Percentiles rank a stretch among this genome's conserved stretches.
Evolutionary conservation across 2,797 vertebrate species (phyloP).

Genomic region (Chanos chanos): DNA sequence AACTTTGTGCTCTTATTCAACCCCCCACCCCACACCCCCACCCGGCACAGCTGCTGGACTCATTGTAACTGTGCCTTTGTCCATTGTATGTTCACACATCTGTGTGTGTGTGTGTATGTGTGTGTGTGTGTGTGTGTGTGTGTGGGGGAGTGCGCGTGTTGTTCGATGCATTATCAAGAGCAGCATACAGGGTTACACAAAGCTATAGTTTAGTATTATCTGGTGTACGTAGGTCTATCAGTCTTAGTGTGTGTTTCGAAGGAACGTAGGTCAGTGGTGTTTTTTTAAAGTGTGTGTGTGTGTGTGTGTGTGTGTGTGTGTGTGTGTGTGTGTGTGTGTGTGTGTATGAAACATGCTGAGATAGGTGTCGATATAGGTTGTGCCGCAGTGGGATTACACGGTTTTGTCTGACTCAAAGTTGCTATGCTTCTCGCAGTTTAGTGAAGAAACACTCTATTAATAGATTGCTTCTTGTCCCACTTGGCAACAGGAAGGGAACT

Average conservation of each 20-base stretch:
- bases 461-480: constrained; percentile 76
- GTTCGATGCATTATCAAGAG: constrained; percentile 2
- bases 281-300: constrained; percentile 44
- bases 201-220: too few species aligned
- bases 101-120: constrained; percentile 36
- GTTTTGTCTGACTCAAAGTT: constrained; percentile 71
- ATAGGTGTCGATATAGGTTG: constrained; percentile 48
- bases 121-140: constrained; percentile 40
- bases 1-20: constrained; percentile 53
- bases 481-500: constrained; percentile 77
- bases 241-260: too few species aligned
- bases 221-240: too few species aligned
- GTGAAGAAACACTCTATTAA: constrained; percentile 70
- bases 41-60: constrained; percentile 61
- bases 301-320: constrained; percentile 22
- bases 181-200: constrained; percentile 9
- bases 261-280: not conserved
- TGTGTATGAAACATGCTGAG: constrained; percentile 43
- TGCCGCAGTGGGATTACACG: constrained; percentile 65
- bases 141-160: not conserved
- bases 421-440: constrained; percentile 68
- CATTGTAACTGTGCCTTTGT: constrained; percentile 62
- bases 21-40: too few species aligned
- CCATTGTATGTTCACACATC: constrained; percentile 56
- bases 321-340: constrained; percentile 39